These are phyloP conservation scores for Acronicta psi DNA, from an alignment of 2,888 invertebrate genomes.

Conservation along the genomic window DNA sequence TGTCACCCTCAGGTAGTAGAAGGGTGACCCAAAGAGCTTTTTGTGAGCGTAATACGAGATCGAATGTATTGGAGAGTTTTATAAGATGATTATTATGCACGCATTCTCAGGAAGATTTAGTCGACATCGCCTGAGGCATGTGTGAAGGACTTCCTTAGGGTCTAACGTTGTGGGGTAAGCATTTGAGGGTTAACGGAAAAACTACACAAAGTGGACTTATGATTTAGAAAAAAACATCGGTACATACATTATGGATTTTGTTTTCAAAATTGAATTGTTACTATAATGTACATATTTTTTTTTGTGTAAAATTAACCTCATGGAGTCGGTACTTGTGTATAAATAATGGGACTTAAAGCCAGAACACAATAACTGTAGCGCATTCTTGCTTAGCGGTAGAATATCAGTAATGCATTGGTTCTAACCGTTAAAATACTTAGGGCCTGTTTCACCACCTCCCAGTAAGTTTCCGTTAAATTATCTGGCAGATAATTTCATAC, in stretches of 20 bases:
- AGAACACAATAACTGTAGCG: too few species aligned
- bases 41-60: constrained; percentile 82
- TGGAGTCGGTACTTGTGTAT: too few species aligned
- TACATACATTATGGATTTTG: constrained; percentile 30
- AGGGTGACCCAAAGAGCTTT: constrained; percentile 82
- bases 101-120: constrained; percentile 87
- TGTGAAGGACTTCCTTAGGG: constrained; percentile 78
- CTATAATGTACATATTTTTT: constrained; percentile 1
- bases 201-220: constrained; percentile 44
- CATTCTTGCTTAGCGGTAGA: too few species aligned
- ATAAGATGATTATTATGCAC: constrained; percentile 86
- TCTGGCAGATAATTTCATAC: too few species aligned
- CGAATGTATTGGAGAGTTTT: constrained; percentile 72
- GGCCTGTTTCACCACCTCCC: too few species aligned
- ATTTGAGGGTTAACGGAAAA: constrained; percentile 72
- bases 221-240: constrained; percentile 22
- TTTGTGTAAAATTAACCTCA: too few species aligned
- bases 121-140: constrained; percentile 74
- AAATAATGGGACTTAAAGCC: too few species aligned
- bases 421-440: too few species aligned
- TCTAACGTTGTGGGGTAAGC: constrained; percentile 63
- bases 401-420: too few species aligned
- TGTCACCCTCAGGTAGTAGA: constrained; percentile 85
- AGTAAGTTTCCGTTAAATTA: too few species aligned
- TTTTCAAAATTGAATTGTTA: constrained; percentile 15